These are phyloP conservation scores for Sebastes vulpes DNA, from an alignment of 2,797 vertebrate species.

Conservation along the genomic window DNA sequence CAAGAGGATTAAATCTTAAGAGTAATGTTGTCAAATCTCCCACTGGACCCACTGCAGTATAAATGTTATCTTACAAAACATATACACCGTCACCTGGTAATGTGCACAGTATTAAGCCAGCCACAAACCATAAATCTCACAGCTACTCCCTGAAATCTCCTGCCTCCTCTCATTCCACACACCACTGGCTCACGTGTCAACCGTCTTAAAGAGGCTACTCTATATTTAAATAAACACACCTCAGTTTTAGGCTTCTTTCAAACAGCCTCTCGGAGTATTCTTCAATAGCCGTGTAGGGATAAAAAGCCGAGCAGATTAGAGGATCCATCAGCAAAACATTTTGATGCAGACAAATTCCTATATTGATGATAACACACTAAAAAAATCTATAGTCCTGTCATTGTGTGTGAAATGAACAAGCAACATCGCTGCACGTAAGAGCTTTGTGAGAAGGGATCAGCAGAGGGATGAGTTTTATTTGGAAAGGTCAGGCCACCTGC, in stretches of 20 bases:
- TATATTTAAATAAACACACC: slow-evolving; percentile 15
- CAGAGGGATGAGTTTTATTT: slow-evolving; percentile 37
- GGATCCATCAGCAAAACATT: slow-evolving; percentile 17
- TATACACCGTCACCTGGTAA: slow-evolving; percentile 34
- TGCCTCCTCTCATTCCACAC: slow-evolving; percentile 38
- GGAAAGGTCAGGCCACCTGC: slow-evolving; percentile 44
- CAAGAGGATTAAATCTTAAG: slow-evolving; percentile 14
- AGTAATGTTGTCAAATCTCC: slow-evolving; percentile 18
- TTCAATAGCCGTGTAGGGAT: background rate
- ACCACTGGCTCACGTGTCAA: slow-evolving; percentile 14
- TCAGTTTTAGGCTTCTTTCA: background rate
- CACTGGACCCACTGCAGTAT: background rate
- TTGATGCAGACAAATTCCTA: background rate
- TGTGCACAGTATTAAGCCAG: slow-evolving; percentile 48
- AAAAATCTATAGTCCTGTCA: background rate
- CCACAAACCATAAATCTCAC: slow-evolving; percentile 63
- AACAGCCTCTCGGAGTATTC: background rate
- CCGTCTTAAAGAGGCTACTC: background rate
- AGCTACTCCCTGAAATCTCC: slow-evolving; percentile 41
- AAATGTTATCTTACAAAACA: slow-evolving; percentile 36
- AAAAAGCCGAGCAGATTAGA: slow-evolving; percentile 26
- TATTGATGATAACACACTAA: background rate
- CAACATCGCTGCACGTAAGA: background rate
- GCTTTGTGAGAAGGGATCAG: slow-evolving; percentile 25
- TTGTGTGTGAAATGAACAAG: slow-evolving; percentile 7